Evolutionary conservation across 2,888 invertebrate genomes (phyloP).

Genomic region (Prosopocoilus inquinatus): DNA sequence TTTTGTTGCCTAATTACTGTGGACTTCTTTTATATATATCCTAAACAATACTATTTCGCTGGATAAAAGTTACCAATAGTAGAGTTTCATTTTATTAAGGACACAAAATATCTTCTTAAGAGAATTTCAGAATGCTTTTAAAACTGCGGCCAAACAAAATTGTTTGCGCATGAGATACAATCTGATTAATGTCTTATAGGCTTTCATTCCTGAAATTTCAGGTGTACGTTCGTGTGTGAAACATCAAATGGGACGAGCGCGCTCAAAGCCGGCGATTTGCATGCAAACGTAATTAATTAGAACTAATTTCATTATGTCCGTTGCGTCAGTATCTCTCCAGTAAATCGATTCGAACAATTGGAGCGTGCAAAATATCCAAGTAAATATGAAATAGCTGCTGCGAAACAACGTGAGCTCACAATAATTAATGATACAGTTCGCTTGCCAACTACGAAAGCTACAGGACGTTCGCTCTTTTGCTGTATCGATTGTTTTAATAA

Average conservation of each 20-base stretch:
- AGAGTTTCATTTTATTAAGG: too few species aligned
- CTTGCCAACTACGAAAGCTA: neutral
- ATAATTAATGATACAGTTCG: constrained; percentile 2
- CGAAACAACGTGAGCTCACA: constrained; percentile 1
- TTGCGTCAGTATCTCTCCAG: constrained; percentile 3
- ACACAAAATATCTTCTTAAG: too few species aligned
- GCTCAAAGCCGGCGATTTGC: neutral
- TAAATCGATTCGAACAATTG: constrained; percentile 4
- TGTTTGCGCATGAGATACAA: too few species aligned
- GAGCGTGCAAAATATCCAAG: constrained; percentile 2
- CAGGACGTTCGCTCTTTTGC: neutral
- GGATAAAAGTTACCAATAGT: too few species aligned
- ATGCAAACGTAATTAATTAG: constrained; percentile 2
- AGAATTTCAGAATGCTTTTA: too few species aligned
- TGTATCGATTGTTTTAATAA: neutral
- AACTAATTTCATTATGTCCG: constrained; percentile 4
- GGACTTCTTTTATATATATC: too few species aligned
- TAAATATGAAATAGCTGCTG: constrained; percentile 1
- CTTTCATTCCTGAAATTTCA: too few species aligned
- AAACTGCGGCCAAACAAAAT: too few species aligned
- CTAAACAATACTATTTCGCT: too few species aligned
- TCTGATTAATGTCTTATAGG: too few species aligned
- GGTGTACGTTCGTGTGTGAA: neutral
- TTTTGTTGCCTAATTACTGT: too few species aligned
- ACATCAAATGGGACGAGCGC: neutral